Percentiles rank a stretch among this genome's conserved stretches.
These are phyloP conservation scores for Oreohelix idahoensis DNA, from an alignment of 1,140 invertebrate genomes.

Conservation along the genomic window DNA sequence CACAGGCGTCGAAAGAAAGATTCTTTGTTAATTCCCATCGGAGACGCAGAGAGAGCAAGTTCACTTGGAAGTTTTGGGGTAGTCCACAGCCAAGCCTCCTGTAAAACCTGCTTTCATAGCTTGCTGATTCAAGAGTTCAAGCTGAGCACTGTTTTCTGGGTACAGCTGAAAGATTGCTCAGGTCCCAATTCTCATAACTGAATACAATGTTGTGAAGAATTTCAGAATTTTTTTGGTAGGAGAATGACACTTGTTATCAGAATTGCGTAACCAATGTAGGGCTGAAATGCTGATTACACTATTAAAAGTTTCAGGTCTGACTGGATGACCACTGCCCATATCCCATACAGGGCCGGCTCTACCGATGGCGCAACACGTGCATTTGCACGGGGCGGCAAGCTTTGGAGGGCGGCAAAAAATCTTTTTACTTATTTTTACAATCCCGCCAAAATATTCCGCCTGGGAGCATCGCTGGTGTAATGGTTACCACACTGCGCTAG, in stretches of 20 bases:
- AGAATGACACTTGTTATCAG: conserved; percentile 91
- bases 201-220: conserved; percentile 94
- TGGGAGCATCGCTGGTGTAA: too few relatives aligned
- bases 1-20: too few relatives aligned
- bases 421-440: too few relatives aligned
- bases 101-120: conserved; percentile 98
- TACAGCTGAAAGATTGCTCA: conserved; percentile 99
- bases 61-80: conserved; percentile 96
- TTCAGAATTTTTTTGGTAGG: conserved; percentile 87
- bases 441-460: too few relatives aligned
- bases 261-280: conserved; percentile 99
- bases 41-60: too few relatives aligned
- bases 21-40: conserved; percentile 87
- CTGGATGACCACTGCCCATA: too few relatives aligned
- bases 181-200: conserved; percentile 84
- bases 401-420: too few relatives aligned
- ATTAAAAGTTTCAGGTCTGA: conserved; percentile 95
- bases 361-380: too few relatives aligned
- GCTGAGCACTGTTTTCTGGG: conserved; percentile 87
- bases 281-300: conserved; percentile 92
- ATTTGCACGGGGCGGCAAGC: too few relatives aligned
- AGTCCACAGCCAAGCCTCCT: conserved; percentile 95
- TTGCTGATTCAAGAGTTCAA: conserved; percentile 93
- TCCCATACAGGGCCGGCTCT: too few relatives aligned
- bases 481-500: too few relatives aligned